These are phyloP conservation scores for Cavia aperea DNA, from an alignment of 2,113 vertebrate genomes.

Conservation along the genomic window DNA sequence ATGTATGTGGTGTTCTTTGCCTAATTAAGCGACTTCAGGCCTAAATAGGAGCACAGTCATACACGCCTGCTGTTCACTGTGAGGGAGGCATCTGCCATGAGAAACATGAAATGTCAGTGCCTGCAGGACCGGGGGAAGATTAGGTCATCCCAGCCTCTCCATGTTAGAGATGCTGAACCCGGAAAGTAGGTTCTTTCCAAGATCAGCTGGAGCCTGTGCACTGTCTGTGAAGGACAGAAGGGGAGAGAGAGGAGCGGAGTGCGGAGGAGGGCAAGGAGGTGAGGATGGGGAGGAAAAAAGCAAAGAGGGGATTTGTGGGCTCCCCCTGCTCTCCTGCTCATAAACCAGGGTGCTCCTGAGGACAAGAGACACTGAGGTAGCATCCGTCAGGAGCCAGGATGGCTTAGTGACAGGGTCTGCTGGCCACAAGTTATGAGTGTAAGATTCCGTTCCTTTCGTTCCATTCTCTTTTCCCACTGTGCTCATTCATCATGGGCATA, in stretches of 20 bases:
- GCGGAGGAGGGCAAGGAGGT: too few species aligned
- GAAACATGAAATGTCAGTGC: slow-evolving; percentile 32
- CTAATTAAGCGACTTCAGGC: slow-evolving; percentile 66
- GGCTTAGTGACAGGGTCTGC: fast-evolving
- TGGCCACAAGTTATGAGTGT: background rate
- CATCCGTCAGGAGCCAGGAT: background rate
- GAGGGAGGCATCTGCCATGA: slow-evolving; percentile 17
- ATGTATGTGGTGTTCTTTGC: slow-evolving; percentile 53
- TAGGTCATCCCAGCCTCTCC: background rate
- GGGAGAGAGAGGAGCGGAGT: background rate
- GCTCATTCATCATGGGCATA: background rate
- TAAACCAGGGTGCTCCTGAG: background rate
- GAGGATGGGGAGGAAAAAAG: background rate
- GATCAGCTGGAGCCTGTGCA: background rate
- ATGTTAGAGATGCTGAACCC: background rate
- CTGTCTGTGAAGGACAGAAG: background rate
- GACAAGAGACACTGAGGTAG: fast-evolving
- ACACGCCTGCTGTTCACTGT: slow-evolving; percentile 46
- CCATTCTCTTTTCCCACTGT: background rate
- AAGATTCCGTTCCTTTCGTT: background rate
- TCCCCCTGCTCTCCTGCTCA: background rate
- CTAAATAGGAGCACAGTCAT: slow-evolving; percentile 56
- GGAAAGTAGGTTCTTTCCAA: background rate
- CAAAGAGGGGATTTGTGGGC: background rate
- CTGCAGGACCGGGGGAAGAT: background rate